Evolutionary conservation across 2,113 vertebrate genomes (phyloP).

Genomic region (Dromaius novaehollandiae): DNA sequence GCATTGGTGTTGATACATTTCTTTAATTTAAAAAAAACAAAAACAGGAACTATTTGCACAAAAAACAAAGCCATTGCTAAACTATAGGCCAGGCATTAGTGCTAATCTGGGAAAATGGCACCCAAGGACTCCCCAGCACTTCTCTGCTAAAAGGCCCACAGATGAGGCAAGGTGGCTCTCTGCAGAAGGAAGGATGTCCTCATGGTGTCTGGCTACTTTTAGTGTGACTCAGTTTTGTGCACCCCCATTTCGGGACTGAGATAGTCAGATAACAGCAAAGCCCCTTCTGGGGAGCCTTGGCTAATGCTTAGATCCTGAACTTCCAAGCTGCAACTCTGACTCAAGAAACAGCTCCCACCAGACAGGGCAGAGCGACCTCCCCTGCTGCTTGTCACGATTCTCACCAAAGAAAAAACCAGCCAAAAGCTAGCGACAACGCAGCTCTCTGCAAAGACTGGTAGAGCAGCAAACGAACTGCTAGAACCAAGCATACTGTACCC

Average conservation of each 20-base stretch:
- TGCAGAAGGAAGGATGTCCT: neutral
- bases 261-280: neutral
- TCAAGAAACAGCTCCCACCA: neutral
- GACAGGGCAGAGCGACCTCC: neutral
- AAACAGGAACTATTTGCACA: neutral
- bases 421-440: neutral
- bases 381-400: neutral
- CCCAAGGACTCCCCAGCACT: neutral
- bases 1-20: neutral
- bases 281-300: neutral
- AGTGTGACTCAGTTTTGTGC: neutral
- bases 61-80: neutral
- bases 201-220: neutral
- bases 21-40: neutral
- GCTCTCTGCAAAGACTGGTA: neutral
- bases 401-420: neutral
- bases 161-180: neutral
- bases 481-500: accelerated
- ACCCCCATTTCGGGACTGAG: neutral
- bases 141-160: neutral
- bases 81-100: neutral
- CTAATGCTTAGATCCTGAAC: neutral
- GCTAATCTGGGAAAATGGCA: neutral
- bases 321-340: neutral
- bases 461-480: accelerated